Base-by-base conservation (phyloP, 2,113 vertebrate genomes). In the Rallus limicola region DNA sequence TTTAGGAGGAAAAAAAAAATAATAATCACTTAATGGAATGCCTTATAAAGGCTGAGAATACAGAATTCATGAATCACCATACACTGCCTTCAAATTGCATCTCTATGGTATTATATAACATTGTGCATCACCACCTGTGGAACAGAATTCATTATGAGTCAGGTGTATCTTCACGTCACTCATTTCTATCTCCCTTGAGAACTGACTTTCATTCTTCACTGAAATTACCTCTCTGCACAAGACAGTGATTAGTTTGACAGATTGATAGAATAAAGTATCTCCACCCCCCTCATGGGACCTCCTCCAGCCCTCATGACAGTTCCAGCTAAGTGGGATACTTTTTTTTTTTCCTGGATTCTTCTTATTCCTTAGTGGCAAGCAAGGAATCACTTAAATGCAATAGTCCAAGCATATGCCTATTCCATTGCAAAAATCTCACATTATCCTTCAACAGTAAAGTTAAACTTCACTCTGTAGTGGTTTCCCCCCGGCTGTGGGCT, bases 271-370 rank as follows among this genome's bases (percentile, higher is more conserved):
- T 65, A 69, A 82, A 92, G 53, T 55, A 72, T 13, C 26, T 60
- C 31, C 48, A 28, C 38, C 38, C 50, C 26, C 15, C 28, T 71
- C 60, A 13, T 33, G n/a, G 44, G 34, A 62, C n/a, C 55, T 84
- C 59, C 58, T 87, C 6, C 48, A 63, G 36, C 23, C 71, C 65
- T 87, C 52, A 55, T 31, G 23, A 80, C 40, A 74, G 58, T 44
- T 78, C 62, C 1, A 5, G 38, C 38, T 50, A 91, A 82, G 28
- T 34, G n/a, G 70, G 94, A 74, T 24, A 67, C 2, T 62, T 58
- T 34, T 88, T 90, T 74, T 63, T 88, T 90, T 74, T n/a, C n/a
- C n/a, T 63, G 38, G 38, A 82, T 88, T 91, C 55, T 55, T 95
- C n/a, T 94, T 82, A 85, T 33, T 93, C 63, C 20, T 82, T 65